Conservation (phyloP, 2,113 vertebrate species). For the Paraplagusia blochii region DNA sequence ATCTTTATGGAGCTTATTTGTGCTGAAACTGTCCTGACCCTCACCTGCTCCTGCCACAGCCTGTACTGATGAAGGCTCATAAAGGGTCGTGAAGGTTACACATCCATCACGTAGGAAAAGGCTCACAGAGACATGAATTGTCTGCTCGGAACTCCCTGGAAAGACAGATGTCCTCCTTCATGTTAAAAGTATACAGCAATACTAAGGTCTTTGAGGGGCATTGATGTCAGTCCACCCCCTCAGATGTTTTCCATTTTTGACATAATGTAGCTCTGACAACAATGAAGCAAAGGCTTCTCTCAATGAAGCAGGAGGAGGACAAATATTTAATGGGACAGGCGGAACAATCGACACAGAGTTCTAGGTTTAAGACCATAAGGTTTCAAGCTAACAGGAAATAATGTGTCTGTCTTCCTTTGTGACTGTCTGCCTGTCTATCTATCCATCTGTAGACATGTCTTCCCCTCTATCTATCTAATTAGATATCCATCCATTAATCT, state of each 20-base stretch:
- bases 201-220: not conserved
- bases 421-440: no score
- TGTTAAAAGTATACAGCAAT: constrained; percentile 2
- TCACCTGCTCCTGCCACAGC: constrained; percentile 11
- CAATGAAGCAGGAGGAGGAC: constrained; percentile 25
- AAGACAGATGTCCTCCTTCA: constrained; percentile 6
- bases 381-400: no score
- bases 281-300: constrained; percentile 18
- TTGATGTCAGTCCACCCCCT: constrained; percentile 27
- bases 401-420: no score
- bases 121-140: constrained; percentile 7
- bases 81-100: constrained; percentile 9
- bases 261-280: constrained; percentile 14
- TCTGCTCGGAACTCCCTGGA: constrained; percentile 5
- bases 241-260: constrained; percentile 5
- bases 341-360: constrained; percentile 26
- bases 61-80: constrained; percentile 1
- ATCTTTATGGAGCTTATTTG: constrained; percentile 8
- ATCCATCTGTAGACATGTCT: no score
- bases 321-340: constrained; percentile 15
- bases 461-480: no score
- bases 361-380: not conserved
- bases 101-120: constrained; percentile 7
- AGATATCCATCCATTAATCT: no score
- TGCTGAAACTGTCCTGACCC: not conserved